phyloP scores from a whole-genome alignment of 1,140 invertebrate genomes.

The Hirudo medicinalis region DNA sequence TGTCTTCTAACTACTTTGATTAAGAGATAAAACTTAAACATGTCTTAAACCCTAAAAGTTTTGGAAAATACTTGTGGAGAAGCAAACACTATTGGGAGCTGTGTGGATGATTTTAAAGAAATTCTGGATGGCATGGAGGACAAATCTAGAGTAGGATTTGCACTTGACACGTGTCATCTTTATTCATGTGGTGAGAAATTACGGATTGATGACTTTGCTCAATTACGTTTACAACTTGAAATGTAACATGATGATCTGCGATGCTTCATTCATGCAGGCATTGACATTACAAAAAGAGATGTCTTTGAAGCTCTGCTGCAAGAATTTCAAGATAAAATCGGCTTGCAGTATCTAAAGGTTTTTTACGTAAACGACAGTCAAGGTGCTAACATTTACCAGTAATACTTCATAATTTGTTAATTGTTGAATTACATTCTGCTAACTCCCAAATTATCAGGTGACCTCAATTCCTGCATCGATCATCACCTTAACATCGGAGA shows the following conservation, averaged over 20 bases:
- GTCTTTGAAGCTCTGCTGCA: neutral
- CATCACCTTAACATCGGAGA: neutral
- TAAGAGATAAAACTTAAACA: neutral
- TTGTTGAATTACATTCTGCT: too few species aligned
- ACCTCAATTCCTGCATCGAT: neutral
- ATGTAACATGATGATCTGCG: too few species aligned
- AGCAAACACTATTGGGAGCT: neutral
- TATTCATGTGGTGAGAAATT: neutral
- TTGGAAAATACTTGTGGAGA: slow-evolving; percentile 4
- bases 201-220: neutral
- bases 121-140: neutral
- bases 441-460: neutral
- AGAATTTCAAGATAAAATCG: neutral
- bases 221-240: neutral
- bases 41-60: neutral
- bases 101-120: neutral
- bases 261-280: too few species aligned
- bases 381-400: neutral
- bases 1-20: neutral
- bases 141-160: slow-evolving; percentile 5
- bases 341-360: neutral
- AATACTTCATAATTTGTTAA: too few species aligned
- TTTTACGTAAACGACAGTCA: neutral
- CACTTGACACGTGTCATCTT: slow-evolving; percentile 7
- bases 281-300: neutral